Base-by-base conservation (phyloP, 2,113 vertebrate species). In the Regulus satrapa region DNA sequence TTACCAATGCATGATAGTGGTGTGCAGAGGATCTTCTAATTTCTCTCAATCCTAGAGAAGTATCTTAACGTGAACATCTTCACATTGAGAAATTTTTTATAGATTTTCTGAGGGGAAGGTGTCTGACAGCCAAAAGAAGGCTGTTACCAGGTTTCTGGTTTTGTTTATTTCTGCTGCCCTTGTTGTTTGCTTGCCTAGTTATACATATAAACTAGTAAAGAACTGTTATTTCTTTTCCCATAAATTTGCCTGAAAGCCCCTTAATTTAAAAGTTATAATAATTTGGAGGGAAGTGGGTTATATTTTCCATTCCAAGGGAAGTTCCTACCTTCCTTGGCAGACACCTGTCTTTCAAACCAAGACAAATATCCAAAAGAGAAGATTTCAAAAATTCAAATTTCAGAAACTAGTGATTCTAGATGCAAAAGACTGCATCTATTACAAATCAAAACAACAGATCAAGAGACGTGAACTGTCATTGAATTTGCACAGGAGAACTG, bases 61-160 rank as follows among this genome's bases (percentile, higher is more conserved):
- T 21, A 46, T 28, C 23, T 63, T 0, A 1, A 55, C 12, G 28
- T 38, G 23, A 63, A 18, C 1, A 0, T 46, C n/a, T 64, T 40
- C 29, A 46, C 1, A 1, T 3, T 36, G 24, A 14, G 40, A 73
- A 46, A 21, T 40, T 29, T 73, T 72, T 84, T 28, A 6, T 5
- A n/a, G 1, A 10, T 7, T 40, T 23, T 63, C 49, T 46, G n/a
- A 55, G 23, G 23, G 40, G 23, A 73, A 55, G 40, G 26, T 38
- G 40, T 6, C n/a, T 46, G 21, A 38, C 21, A 67, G n/a, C 11
- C 4, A 14, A 63, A 23, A 73, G 23, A 45, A 63, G 58, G 24
- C 48, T 54, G n/a, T 52, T 83, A 36, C 21, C 54, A 21, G 17
- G 9, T 63, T 55, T 64, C 58, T 84, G 41, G 6, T 63, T 73